phyloP scores from a whole-genome alignment of 2,797 vertebrate species.

The Oreonectes daqikongensis region DNA sequence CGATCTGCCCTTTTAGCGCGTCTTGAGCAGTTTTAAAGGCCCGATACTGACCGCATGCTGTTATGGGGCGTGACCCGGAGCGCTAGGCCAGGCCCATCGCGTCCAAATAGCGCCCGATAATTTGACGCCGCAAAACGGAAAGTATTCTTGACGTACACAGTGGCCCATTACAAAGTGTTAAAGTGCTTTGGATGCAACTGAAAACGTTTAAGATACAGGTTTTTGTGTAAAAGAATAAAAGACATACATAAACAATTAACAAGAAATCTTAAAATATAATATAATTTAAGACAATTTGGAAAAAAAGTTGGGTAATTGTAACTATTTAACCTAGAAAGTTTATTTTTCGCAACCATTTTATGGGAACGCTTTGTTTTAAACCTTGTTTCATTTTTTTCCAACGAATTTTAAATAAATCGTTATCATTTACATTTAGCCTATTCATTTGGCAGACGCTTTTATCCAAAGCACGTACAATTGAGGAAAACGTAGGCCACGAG shows the following conservation, averaged over 20 bases:
- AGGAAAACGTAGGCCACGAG: no score
- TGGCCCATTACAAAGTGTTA: conserved; percentile 1
- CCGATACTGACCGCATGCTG: conserved; percentile 71
- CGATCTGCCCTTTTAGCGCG: conserved; percentile 37
- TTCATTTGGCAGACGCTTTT: no score
- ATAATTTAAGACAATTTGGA: neutral
- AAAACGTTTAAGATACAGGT: conserved; percentile 13
- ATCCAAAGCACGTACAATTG: no score
- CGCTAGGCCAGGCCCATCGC: conserved; percentile 53
- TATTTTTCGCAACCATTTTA: no score
- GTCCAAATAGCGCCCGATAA: conserved; percentile 34
- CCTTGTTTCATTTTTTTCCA: neutral
- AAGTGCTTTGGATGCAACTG: neutral
- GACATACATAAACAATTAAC: no score
- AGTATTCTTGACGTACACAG: conserved; percentile 12
- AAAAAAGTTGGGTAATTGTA: neutral
- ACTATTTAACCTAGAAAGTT: neutral
- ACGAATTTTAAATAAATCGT: neutral
- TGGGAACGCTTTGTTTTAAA: neutral
- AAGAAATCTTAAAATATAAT: neutral
- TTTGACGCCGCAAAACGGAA: conserved; percentile 32
- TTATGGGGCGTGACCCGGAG: conserved; percentile 64
- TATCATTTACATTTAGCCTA: no score
- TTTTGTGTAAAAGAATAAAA: neutral
- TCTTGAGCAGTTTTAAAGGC: conserved; percentile 67